A percentile compares a stretch with the other conserved stretches of the same genome.
Evolutionary conservation across 1,140 invertebrate species (phyloP).

Genomic region (Drosophila subobscura): DNA sequence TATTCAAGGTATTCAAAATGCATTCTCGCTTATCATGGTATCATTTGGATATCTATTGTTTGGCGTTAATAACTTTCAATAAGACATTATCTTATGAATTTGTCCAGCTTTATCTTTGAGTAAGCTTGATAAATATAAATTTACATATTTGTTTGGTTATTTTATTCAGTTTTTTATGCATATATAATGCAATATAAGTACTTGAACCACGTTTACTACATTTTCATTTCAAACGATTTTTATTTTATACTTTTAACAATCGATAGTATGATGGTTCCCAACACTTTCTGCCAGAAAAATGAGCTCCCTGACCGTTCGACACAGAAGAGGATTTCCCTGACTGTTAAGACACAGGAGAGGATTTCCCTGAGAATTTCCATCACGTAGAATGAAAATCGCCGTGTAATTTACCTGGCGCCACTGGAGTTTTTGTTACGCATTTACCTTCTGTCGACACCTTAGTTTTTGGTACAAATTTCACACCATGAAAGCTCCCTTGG

Average conservation of each 20-base stretch:
- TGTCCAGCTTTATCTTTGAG: slow-evolving; percentile 41
- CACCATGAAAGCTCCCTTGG: no score
- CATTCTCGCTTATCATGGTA: slow-evolving; percentile 34
- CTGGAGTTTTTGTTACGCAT: no score
- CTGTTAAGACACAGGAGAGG: no score
- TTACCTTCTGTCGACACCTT: no score
- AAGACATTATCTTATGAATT: slow-evolving; percentile 52
- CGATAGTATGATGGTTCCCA: no score
- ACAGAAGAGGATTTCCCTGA: no score
- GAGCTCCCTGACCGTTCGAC: no score
- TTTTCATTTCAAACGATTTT: slow-evolving; percentile 30
- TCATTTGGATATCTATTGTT: slow-evolving; percentile 58
- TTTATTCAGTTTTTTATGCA: slow-evolving; percentile 47
- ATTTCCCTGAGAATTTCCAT: no score
- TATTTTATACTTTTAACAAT: slow-evolving; percentile 34
- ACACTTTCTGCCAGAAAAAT: no score
- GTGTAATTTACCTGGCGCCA: no score
- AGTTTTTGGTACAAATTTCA: no score
- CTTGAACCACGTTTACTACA: slow-evolving; percentile 23
- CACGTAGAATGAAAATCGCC: no score
- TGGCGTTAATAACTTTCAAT: slow-evolving; percentile 62
- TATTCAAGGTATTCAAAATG: slow-evolving; percentile 63
- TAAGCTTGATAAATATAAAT: slow-evolving; percentile 45
- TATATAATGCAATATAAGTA: slow-evolving; percentile 47
- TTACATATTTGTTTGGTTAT: slow-evolving; percentile 18